Evolutionary conservation across 2,113 vertebrate genomes (phyloP).

Genomic region (Galemys pyrenaicus): DNA sequence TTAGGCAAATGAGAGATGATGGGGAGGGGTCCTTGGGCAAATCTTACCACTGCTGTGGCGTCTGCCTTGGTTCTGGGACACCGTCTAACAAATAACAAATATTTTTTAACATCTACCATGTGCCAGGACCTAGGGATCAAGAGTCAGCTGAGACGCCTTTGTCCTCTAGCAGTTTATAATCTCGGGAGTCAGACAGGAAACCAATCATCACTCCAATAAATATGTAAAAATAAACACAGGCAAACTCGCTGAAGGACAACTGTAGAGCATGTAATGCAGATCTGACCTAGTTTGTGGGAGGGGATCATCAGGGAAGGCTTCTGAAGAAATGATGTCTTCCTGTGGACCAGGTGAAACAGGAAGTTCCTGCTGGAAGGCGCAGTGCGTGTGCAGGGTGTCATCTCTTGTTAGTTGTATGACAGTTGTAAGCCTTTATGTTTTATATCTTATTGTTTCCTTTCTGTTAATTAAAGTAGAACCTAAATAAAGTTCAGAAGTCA

Average conservation of each 20-base stretch:
- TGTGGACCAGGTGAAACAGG: not conserved
- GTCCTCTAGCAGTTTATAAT: not conserved
- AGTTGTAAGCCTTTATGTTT: not conserved
- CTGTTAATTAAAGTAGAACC: not conserved
- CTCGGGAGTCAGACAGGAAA: not conserved
- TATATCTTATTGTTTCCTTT: not conserved
- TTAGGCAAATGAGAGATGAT: not conserved
- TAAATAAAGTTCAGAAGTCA: constrained; percentile 1
- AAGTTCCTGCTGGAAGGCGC: not conserved
- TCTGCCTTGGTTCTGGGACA: not conserved
- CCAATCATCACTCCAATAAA: not conserved
- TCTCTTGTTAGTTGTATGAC: not conserved
- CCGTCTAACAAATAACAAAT: not conserved
- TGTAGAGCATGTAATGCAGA: not conserved
- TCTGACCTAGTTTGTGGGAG: not conserved
- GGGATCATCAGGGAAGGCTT: not conserved
- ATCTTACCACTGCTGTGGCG: not conserved
- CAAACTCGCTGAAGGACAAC: not conserved
- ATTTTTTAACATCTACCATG: not conserved
- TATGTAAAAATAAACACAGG: not conserved
- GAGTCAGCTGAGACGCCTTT: not conserved
- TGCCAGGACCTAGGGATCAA: not conserved
- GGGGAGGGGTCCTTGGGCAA: not conserved
- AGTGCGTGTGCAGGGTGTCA: not conserved
- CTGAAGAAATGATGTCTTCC: not conserved